Evolutionary conservation across 2,113 vertebrate genomes (phyloP), one percentile per base, ranked within the genome.

Genomic region (Sphyrna mokarran): DNA sequence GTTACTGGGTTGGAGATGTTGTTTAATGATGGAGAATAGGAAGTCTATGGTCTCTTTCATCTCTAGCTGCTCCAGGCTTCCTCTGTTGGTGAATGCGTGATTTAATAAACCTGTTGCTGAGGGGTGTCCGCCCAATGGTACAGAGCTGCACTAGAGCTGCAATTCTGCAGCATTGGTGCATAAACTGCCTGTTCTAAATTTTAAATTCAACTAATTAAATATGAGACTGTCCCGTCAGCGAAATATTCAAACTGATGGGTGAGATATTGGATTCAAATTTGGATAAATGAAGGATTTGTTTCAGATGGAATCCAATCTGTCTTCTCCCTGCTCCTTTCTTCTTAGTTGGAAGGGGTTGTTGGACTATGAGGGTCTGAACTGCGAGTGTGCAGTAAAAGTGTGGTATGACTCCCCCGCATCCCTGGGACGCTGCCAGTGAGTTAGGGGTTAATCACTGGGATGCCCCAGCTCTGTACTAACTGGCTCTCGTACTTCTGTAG

Each of bases 1-100:
- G n/a, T 20, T 1, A 37, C 16, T 0, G n/a, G 14, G 2, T 16
- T 13, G 5, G 18, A 85, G 37, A 6, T n/a, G 3, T 7, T 0
- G 40, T n/a, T 6, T 7, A 43, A 86, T 48, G 6, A 91, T 91
- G 89, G 89, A 29, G 33, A 5, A 26, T 29, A 91, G 61, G 29
- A 33, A 91, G 29, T 1, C 58, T 16, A 29, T 66, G 4, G 13
- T 66, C 11, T 66, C 5, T n/a, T 91, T 91, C 33, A 3, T 33
- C 58, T 63, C 89, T 6, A 26, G 58, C 20, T 33, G 26, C 14
- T n/a, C 54, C 3, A 91, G 23, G 89, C 89, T 91, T 13, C 58
- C 89, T 11, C 58, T 33, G 10, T 91, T 58, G 61, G 89, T 91
- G 29, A 91, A 63, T 66, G 58, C 37, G 5, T 18, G 29, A 14